Evolutionary conservation across 2,888 invertebrate species (phyloP).

Genomic region (Nemotelus nigrinus): DNA sequence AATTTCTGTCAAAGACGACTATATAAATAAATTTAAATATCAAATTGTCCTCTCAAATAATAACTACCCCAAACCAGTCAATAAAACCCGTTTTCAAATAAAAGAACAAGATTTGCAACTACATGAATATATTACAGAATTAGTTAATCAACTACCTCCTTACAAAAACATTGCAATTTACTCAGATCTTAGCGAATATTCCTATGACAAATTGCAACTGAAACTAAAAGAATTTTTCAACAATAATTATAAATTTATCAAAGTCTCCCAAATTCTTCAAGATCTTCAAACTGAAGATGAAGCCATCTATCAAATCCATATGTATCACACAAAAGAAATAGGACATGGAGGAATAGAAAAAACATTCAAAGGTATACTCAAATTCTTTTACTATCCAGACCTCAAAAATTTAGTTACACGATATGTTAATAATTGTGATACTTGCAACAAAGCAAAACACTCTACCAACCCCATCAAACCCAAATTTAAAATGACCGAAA

Average conservation of each 20-base stretch:
- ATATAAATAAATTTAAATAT: slow-evolving; percentile 18
- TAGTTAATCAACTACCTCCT: not conserved
- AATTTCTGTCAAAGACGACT: slow-evolving; percentile 7
- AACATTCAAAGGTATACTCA: slow-evolving; percentile 7
- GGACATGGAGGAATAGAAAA: slow-evolving; percentile 23
- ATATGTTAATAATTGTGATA: slow-evolving; percentile 17
- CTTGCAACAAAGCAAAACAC: slow-evolving; percentile 5
- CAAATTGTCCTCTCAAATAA: not conserved
- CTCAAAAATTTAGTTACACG: slow-evolving; percentile 16
- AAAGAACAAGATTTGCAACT: slow-evolving; percentile 2
- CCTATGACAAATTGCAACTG: slow-evolving; percentile 5
- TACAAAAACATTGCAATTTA: not conserved
- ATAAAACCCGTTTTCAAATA: slow-evolving; percentile 11
- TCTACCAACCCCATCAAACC: slow-evolving; percentile 13
- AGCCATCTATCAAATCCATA: slow-evolving; percentile 22
- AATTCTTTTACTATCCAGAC: slow-evolving; percentile 4
- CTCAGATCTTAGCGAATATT: not conserved
- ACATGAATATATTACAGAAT: not conserved
- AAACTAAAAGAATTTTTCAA: slow-evolving; percentile 13
- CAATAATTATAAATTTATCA: slow-evolving; percentile 11
- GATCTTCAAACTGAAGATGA: slow-evolving; percentile 19
- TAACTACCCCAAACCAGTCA: not conserved
- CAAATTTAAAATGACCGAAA: slow-evolving; percentile 15
- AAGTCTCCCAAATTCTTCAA: slow-evolving; percentile 4
- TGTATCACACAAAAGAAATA: slow-evolving; percentile 18